phyloP scores from a whole-genome alignment of 1,140 invertebrate species.

The Procambarus virginalis region DNA sequence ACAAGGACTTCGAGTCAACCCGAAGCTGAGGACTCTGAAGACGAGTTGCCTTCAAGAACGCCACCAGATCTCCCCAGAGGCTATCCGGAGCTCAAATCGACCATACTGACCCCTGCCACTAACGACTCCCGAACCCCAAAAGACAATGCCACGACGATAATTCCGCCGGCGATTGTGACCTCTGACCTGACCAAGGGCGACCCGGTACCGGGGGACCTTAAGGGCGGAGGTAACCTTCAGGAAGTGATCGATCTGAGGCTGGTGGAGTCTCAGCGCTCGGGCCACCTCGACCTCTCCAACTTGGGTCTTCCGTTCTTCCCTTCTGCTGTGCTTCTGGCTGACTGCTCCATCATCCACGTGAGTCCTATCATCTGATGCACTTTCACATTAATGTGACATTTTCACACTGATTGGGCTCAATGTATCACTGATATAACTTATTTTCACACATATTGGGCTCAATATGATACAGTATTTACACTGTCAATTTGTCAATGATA shows the following conservation, averaged over 20 bases:
- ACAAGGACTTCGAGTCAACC: not conserved
- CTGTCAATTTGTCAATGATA: not conserved
- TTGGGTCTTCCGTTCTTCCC: constrained; percentile 52
- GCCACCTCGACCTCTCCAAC: constrained; percentile 47
- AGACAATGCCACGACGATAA: not conserved
- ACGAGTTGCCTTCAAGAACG: not conserved
- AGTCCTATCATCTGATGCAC: not conserved
- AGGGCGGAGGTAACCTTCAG: constrained; percentile 18
- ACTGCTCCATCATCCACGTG: constrained; percentile 48
- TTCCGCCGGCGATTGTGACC: constrained; percentile 33
- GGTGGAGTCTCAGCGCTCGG: constrained; percentile 31
- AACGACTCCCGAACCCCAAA: not conserved
- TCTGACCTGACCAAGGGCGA: not conserved
- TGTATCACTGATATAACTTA: not conserved
- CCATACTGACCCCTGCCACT: not conserved
- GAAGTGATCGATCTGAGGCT: constrained; percentile 44
- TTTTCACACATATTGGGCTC: not conserved
- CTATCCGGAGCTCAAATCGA: not conserved
- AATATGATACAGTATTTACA: not conserved
- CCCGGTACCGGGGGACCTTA: not conserved
- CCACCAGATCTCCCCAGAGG: not conserved
- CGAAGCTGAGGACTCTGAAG: not conserved
- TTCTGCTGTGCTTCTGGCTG: constrained; percentile 40
- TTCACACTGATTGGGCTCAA: not conserved
- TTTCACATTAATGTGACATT: not conserved